Conservation (phyloP, 1,140 invertebrate species). For the Battus philenor region DNA sequence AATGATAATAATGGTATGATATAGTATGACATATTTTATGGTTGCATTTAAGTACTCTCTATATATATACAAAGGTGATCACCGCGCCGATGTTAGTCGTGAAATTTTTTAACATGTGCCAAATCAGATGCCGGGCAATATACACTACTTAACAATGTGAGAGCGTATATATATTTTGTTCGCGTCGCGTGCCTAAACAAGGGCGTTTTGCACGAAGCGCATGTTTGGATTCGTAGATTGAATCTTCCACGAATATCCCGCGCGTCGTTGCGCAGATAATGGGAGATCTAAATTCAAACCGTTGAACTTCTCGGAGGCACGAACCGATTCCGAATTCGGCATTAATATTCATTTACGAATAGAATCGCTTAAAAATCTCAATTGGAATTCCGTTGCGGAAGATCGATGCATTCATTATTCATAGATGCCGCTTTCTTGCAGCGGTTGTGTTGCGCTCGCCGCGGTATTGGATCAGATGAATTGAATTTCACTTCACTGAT, state of each 20-base stretch:
- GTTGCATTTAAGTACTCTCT: too few species aligned
- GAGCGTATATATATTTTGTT: too few species aligned
- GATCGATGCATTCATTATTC: constrained; percentile 30
- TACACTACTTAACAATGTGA: too few species aligned
- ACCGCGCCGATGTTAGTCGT: too few species aligned
- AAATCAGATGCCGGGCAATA: too few species aligned
- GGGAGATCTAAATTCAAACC: constrained; percentile 7
- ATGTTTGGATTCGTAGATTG: constrained; percentile 2
- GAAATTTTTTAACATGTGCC: too few species aligned
- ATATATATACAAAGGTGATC: too few species aligned
- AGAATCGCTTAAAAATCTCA: constrained; percentile 9
- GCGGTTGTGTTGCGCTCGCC: constrained; percentile 31
- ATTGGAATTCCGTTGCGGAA: constrained; percentile 1
- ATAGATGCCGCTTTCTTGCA: constrained; percentile 34
- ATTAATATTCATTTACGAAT: constrained; percentile 12
- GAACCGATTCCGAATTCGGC: constrained; percentile 3
- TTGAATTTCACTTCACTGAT: constrained; percentile 40
- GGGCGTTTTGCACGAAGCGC: constrained; percentile 1
- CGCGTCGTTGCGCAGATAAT: constrained; percentile 1
- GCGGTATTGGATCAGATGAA: constrained; percentile 33
- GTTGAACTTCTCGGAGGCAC: constrained; percentile 7
- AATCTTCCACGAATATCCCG: not conserved
- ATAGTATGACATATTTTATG: too few species aligned
- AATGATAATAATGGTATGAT: too few species aligned
- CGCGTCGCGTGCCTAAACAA: too few species aligned